Conservation (phyloP, 2,113 vertebrate genomes). For the Cyphomyrus plagiostoma region DNA sequence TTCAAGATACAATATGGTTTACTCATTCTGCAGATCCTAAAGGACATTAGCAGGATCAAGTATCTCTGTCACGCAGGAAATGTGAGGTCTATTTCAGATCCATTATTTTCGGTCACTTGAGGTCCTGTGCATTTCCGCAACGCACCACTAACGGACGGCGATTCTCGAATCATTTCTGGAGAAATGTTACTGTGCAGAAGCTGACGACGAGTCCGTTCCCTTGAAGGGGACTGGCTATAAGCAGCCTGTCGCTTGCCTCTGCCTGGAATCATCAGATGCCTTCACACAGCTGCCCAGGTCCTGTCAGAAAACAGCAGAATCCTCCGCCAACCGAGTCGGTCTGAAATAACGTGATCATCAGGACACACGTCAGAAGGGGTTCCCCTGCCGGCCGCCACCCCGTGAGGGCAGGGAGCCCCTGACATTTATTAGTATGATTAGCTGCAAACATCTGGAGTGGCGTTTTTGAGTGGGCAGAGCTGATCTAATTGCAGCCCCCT, state of each 20-base stretch:
- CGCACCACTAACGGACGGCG: background rate
- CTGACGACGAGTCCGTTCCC: background rate
- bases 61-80: background rate
- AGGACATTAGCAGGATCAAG: slow-evolving; percentile 9
- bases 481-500: background rate
- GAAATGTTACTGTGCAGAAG: background rate
- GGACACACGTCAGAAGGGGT: background rate
- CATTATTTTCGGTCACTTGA: background rate
- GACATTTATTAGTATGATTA: slow-evolving; percentile 4
- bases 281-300: background rate
- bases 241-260: background rate
- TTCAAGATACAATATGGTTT: slow-evolving; percentile 4
- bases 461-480: background rate
- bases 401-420: background rate
- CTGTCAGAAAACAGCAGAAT: background rate
- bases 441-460: background rate
- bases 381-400: background rate
- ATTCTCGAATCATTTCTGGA: background rate
- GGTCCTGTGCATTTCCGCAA: background rate
- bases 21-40: background rate
- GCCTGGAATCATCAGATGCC: background rate
- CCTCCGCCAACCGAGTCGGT: background rate
- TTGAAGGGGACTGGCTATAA: background rate
- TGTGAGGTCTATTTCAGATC: background rate
- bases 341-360: background rate